Conservation (phyloP, 92 coral and sea anemone genomes). For the Porites rus region DNA sequence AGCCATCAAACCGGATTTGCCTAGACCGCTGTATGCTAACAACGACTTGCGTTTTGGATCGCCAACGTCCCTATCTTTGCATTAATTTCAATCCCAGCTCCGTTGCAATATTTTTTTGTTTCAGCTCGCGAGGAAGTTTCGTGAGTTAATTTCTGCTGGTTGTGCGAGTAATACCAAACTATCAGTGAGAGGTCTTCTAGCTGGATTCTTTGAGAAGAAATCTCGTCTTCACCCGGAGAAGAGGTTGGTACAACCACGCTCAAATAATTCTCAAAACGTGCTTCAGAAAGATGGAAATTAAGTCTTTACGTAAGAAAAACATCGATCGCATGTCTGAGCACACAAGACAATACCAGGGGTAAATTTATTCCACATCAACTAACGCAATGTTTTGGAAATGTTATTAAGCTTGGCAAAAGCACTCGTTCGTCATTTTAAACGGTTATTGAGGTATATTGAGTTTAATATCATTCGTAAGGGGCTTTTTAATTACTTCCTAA, state of each 20-base stretch:
- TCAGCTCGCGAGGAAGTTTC: constrained; percentile 5
- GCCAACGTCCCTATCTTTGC: constrained; percentile 15
- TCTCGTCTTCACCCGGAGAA: constrained; percentile 5
- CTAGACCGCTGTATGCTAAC: constrained; percentile 58
- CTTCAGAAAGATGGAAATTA: constrained; percentile 13
- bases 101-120: constrained; percentile 22
- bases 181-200: not conserved
- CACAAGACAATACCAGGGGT: not conserved
- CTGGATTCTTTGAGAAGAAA: constrained; percentile 19
- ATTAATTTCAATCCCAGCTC: constrained; percentile 4
- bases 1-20: constrained; percentile 65
- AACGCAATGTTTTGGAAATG: constrained; percentile 46
- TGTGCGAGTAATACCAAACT: constrained; percentile 19
- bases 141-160: constrained; percentile 16
- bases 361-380: constrained; percentile 24
- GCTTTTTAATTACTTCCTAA: constrained; percentile 45
- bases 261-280: constrained; percentile 44
- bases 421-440: constrained; percentile 42
- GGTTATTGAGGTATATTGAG: constrained; percentile 25
- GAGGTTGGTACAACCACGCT: constrained; percentile 39
- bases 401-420: constrained; percentile 41
- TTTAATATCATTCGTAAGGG: constrained; percentile 23
- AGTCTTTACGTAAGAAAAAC: constrained; percentile 5
- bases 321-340: constrained; percentile 11
- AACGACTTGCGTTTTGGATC: constrained; percentile 33